Conservation (phyloP, 2,888 invertebrate genomes). For the Gandaritis pyraliata region DNA sequence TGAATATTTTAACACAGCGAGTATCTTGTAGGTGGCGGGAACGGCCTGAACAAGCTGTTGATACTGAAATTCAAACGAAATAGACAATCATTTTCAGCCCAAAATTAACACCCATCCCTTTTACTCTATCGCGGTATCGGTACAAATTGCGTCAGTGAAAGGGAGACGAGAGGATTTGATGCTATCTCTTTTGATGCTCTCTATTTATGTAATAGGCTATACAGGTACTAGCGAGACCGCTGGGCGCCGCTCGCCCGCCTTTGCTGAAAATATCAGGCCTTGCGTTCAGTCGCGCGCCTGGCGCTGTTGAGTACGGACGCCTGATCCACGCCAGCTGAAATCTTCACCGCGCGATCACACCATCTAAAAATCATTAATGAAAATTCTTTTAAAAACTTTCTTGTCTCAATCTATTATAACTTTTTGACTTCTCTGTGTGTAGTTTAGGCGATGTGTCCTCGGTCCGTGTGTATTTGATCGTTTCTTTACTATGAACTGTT, state of each 20-base stretch:
- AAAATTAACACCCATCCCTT: conserved; percentile 30
- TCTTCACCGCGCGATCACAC: conserved; percentile 52
- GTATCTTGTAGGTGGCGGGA: conserved; percentile 36
- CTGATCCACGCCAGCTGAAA: conserved; percentile 37
- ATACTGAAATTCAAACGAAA: conserved; percentile 38
- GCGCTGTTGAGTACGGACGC: conserved; percentile 57
- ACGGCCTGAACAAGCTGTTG: conserved; percentile 40
- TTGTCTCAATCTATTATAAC: conserved; percentile 53
- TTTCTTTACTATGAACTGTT: conserved; percentile 45
- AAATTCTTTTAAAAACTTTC: conserved; percentile 50
- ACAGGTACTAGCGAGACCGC: conserved; percentile 69
- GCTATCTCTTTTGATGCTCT: conserved; percentile 45
- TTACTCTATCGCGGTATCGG: conserved; percentile 21
- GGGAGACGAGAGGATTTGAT: conserved; percentile 43
- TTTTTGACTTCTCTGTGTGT: conserved; percentile 49
- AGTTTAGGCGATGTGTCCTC: conserved; percentile 41
- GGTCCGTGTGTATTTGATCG: conserved; percentile 46
- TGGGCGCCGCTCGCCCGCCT: conserved; percentile 59
- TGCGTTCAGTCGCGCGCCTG: conserved; percentile 65
- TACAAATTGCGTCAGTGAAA: conserved; percentile 26
- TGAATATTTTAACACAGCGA: conserved; percentile 46
- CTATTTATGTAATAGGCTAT: conserved; percentile 45
- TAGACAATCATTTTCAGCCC: conserved; percentile 24
- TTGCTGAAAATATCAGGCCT: conserved; percentile 36
- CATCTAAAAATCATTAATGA: conserved; percentile 65